Evolutionary conservation across 2,797 vertebrate species (phyloP).

Genomic region (Sebastolobus altivelis): DNA sequence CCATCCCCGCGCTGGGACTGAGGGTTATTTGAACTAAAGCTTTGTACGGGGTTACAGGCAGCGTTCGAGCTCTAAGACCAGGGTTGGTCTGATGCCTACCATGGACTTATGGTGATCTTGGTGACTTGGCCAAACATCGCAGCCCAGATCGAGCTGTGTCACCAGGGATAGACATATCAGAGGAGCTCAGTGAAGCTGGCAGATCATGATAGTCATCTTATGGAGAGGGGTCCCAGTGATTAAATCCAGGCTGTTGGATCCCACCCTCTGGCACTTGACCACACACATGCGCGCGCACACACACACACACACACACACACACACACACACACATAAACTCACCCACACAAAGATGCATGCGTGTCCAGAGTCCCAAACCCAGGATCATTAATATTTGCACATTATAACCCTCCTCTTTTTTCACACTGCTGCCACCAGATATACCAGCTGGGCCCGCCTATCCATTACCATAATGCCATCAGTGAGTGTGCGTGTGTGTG

Average conservation of each 20-base stretch:
- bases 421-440: constrained; percentile 84
- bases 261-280: constrained; percentile 82
- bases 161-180: constrained; percentile 82
- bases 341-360: constrained; percentile 65
- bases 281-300: constrained; percentile 61
- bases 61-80: constrained; percentile 70
- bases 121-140: constrained; percentile 78
- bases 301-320: constrained; percentile 48
- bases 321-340: constrained; percentile 19
- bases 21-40: constrained; percentile 77
- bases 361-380: constrained; percentile 83
- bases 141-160: constrained; percentile 79
- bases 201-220: constrained; percentile 84
- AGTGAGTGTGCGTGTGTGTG: constrained; percentile 59
- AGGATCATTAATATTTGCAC: constrained; percentile 87
- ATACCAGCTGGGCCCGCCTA: constrained; percentile 86
- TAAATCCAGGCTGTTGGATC: constrained; percentile 84
- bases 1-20: constrained; percentile 46
- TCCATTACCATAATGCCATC: constrained; percentile 83
- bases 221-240: constrained; percentile 81
- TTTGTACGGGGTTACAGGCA: constrained; percentile 74
- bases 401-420: constrained; percentile 86
- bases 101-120: constrained; percentile 81
- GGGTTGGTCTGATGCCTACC: constrained; percentile 74
- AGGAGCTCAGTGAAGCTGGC: constrained; percentile 82